phyloP scores from a whole-genome alignment of 2,797 vertebrate species.

The Bradypus variegatus region DNA sequence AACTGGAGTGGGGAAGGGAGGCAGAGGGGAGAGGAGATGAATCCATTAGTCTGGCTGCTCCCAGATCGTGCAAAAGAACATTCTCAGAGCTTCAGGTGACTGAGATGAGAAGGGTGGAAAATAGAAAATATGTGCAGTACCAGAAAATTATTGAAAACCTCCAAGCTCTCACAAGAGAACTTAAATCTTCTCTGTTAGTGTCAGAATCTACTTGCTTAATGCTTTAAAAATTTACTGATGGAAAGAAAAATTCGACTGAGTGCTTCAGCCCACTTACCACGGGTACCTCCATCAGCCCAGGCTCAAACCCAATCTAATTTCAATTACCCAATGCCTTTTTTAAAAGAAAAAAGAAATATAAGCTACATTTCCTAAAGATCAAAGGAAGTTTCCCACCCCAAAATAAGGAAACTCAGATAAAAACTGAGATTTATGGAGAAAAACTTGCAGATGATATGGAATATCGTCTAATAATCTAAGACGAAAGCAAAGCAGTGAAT shows the following conservation, averaged over 20 bases:
- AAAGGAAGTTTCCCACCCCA: conserved; percentile 7
- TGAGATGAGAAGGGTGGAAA: conserved; percentile 44
- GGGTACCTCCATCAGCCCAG: not conserved
- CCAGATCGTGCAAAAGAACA: not conserved
- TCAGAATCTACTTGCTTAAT: conserved; percentile 30
- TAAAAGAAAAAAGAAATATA: not conserved
- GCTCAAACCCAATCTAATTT: not conserved
- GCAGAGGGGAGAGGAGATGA: not conserved
- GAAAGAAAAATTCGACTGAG: conserved; percentile 26
- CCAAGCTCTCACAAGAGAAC: conserved; percentile 37
- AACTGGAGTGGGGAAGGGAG: not conserved
- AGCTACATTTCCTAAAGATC: not conserved
- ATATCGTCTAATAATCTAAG: not conserved
- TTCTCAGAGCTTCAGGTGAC: conserved; percentile 48
- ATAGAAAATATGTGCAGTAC: conserved; percentile 36
- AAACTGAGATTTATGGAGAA: not conserved
- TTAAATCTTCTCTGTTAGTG: conserved; percentile 42
- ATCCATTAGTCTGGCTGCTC: not conserved
- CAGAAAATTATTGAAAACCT: conserved; percentile 48
- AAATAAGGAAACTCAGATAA: conserved; percentile 29
- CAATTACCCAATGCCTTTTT: not conserved
- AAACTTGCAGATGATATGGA: not conserved
- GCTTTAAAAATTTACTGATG: conserved; percentile 30
- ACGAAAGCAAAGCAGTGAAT: not conserved
- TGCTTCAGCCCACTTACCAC: not conserved